Conservation (phyloP, 1,140 invertebrate genomes). For the Thrips palmi region DNA sequence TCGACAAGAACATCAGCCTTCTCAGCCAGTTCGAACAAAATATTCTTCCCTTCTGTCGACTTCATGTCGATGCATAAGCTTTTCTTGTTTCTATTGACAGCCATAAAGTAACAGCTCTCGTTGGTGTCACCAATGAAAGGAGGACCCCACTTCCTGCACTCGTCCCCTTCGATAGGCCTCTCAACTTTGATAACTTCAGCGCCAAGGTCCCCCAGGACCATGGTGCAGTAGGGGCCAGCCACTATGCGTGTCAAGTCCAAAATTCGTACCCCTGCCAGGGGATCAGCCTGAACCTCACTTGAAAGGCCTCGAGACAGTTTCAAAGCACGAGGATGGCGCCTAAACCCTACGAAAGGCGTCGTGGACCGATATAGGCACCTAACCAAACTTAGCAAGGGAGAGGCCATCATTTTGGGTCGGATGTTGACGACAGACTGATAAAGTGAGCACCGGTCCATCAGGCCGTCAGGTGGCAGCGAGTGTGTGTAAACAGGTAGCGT, state of each 20-base stretch:
- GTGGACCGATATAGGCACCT: no score
- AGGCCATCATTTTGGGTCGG: no score
- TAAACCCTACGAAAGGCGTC: no score
- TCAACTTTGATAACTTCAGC: constrained; percentile 90
- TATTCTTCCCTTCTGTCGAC: constrained; percentile 39
- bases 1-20: constrained; percentile 81
- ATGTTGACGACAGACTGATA: no score
- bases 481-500: no score
- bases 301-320: no score
- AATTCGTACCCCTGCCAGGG: constrained; percentile 44
- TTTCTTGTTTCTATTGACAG: constrained; percentile 89
- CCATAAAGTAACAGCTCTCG: constrained; percentile 71
- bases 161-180: constrained; percentile 63
- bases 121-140: constrained; percentile 56
- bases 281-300: no score
- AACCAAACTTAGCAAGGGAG: no score
- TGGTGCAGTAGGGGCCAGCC: constrained; percentile 61
- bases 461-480: no score
- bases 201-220: constrained; percentile 84
- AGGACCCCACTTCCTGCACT: constrained; percentile 81
- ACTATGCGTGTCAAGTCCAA: constrained; percentile 71
- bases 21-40: constrained; percentile 52
- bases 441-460: no score
- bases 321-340: no score
- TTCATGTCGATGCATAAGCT: constrained; percentile 82